Evolutionary conservation across 1,140 invertebrate genomes (phyloP).

Genomic region (Paraescarpia echinospica): DNA sequence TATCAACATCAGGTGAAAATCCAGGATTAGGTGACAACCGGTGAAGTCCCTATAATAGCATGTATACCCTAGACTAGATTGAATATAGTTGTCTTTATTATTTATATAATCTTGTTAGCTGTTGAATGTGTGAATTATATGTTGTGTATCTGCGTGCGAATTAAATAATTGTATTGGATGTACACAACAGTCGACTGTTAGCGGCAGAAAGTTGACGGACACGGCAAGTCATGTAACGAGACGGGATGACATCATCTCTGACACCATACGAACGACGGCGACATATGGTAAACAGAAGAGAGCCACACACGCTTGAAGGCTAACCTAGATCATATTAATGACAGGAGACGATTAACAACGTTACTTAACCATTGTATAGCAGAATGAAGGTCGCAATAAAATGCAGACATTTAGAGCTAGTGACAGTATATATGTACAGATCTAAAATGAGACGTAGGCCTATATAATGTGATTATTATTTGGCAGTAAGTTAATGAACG

Average conservation of each 20-base stretch:
- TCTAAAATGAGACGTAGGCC: background rate
- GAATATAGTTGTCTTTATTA: too few species aligned
- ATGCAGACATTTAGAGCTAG: background rate
- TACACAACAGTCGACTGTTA: background rate
- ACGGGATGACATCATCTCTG: background rate
- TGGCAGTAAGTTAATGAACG: background rate
- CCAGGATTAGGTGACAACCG: too few species aligned
- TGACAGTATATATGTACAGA: background rate
- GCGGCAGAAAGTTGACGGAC: background rate
- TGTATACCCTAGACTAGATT: too few species aligned
- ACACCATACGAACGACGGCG: background rate
- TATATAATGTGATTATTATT: background rate
- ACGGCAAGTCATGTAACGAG: background rate
- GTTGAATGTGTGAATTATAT: too few species aligned
- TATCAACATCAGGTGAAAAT: too few species aligned
- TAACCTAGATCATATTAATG: too few species aligned
- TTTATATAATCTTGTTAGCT: too few species aligned
- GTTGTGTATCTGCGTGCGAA: too few species aligned
- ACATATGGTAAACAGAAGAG: background rate
- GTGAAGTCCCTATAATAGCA: too few species aligned
- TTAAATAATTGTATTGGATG: too few species aligned
- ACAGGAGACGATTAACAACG: background rate
- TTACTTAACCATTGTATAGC: background rate
- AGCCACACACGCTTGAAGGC: background rate
- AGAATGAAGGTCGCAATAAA: background rate